These are phyloP conservation scores for Brachionus asplanchnoidis DNA, from an alignment of 1,140 invertebrate genomes.

Conservation along the genomic window DNA sequence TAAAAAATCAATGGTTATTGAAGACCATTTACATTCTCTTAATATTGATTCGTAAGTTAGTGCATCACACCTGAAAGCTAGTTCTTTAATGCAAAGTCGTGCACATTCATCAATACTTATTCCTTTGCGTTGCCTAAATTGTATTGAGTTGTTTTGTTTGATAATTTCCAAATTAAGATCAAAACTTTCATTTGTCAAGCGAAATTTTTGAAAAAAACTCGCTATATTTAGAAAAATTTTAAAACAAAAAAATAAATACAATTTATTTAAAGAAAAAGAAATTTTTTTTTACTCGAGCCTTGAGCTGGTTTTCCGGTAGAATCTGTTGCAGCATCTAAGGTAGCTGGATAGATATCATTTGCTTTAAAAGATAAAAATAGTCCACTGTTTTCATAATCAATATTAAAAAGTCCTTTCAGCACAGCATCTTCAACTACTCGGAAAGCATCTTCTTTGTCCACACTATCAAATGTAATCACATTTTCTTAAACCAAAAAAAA, in stretches of 20 bases:
- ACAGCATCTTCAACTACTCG: not conserved
- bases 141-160: not conserved
- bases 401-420: not conserved
- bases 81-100: not conserved
- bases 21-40: constrained; percentile 40
- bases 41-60: not conserved
- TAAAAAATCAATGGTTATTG: not conserved
- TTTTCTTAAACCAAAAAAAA: not conserved
- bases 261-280: not conserved
- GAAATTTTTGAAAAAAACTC: constrained; percentile 22
- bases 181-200: not conserved
- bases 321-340: not conserved
- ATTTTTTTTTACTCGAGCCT: not conserved
- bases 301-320: not conserved
- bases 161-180: not conserved
- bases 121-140: constrained; percentile 9
- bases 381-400: not conserved
- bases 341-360: constrained; percentile 22
- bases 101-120: constrained; percentile 33
- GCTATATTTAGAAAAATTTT: not conserved
- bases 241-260: too few relatives aligned
- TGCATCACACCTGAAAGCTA: constrained; percentile 6
- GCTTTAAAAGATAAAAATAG: not conserved
- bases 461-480: not conserved
- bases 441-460: constrained; percentile 3